phyloP scores from a whole-genome alignment of 2,797 vertebrate species.

The Coracias cyanogaster region DNA sequence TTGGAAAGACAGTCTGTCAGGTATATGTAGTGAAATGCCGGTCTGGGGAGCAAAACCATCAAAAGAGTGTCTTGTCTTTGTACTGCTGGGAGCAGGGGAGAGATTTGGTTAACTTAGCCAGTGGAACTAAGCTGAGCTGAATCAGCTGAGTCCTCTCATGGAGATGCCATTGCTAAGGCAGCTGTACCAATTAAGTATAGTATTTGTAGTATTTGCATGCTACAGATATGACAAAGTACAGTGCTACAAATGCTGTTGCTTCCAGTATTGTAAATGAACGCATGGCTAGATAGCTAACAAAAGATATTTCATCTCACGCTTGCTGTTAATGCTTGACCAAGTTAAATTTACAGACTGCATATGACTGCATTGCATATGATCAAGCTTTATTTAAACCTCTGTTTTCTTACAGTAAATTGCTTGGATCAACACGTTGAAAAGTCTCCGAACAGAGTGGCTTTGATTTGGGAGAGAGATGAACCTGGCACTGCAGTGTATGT shows the following conservation, averaged over 20 bases:
- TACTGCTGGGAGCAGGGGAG: background rate
- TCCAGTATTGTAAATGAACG: background rate
- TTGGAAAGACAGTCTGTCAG: background rate
- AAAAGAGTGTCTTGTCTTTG: background rate
- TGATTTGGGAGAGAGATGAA: slow-evolving; percentile 97
- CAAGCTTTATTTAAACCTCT: slow-evolving; percentile 18
- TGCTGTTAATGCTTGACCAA: background rate
- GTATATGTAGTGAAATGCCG: background rate
- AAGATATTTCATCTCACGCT: background rate
- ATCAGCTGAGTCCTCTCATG: background rate
- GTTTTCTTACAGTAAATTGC: slow-evolving; percentile 89
- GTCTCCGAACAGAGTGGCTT: slow-evolving; percentile 87
- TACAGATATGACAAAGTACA: background rate
- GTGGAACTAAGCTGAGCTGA: background rate
- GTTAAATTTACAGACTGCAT: background rate
- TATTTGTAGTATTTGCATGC: background rate
- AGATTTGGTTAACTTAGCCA: background rate
- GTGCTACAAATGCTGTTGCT: too few relatives aligned
- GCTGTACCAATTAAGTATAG: background rate
- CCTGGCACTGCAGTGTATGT: slow-evolving; percentile 89
- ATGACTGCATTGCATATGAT: background rate
- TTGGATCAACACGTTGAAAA: slow-evolving; percentile 90
- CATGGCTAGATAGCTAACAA: background rate
- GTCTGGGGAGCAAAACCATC: background rate
- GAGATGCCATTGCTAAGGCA: background rate